Evolutionary conservation across 2,888 invertebrate species (phyloP).

Genomic region (Andrena fulva): DNA sequence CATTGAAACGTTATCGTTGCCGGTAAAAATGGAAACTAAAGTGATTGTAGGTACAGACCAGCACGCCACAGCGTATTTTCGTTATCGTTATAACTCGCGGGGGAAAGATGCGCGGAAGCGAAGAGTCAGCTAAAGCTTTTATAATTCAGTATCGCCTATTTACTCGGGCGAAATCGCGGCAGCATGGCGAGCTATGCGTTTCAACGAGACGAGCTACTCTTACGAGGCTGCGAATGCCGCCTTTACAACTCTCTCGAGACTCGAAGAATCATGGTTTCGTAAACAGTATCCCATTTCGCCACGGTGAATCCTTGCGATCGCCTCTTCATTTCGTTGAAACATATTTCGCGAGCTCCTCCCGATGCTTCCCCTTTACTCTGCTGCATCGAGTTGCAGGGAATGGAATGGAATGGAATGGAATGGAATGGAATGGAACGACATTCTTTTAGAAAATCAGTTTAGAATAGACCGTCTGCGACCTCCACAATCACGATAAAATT

Average conservation of each 20-base stretch:
- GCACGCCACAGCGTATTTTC: too few relatives aligned
- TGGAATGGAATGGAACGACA: background rate
- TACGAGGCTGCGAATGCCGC: slow-evolving; percentile 42
- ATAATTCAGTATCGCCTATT: slow-evolving; percentile 45
- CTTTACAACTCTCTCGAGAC: slow-evolving; percentile 55
- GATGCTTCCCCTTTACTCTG: background rate
- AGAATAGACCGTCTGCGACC: background rate
- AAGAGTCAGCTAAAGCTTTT: background rate
- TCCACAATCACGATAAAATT: background rate
- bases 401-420: background rate
- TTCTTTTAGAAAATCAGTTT: background rate
- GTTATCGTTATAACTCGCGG: slow-evolving; percentile 21
- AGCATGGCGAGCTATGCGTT: slow-evolving; percentile 28
- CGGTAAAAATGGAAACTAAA: background rate
- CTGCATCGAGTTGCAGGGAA: background rate
- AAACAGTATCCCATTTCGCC: slow-evolving; percentile 55
- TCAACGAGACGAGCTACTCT: slow-evolving; percentile 36
- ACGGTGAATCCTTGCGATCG: slow-evolving; percentile 35
- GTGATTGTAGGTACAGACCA: too few relatives aligned
- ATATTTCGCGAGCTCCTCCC: background rate
- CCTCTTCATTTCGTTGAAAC: slow-evolving; percentile 13
- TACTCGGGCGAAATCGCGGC: slow-evolving; percentile 41
- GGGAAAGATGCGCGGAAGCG: background rate
- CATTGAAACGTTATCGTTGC: too few relatives aligned
- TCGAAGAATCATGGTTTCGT: slow-evolving; percentile 60